Conservation (phyloP, 2,113 vertebrate genomes). For the Tinamus guttatus region DNA sequence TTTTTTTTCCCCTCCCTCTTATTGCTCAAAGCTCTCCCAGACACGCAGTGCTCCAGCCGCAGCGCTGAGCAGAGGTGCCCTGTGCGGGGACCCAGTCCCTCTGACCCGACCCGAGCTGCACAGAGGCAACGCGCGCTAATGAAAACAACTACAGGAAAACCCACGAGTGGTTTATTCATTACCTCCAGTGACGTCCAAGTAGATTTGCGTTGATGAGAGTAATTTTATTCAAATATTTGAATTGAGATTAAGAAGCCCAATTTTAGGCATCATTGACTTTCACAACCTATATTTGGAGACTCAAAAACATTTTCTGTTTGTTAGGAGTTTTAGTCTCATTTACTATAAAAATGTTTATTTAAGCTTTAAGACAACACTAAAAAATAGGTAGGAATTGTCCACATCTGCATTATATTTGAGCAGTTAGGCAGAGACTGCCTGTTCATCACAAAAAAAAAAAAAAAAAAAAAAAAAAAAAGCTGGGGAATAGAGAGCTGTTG, state of each 20-base stretch:
- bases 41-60: not conserved
- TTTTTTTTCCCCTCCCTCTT: too few relatives aligned
- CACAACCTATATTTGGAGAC: not conserved
- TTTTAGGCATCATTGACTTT: not conserved
- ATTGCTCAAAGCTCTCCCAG: not conserved
- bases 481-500: not conserved
- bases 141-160: not conserved
- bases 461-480: not conserved
- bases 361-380: not conserved
- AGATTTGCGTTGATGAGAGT: not conserved
- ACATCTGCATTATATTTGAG: not conserved
- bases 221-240: not conserved
- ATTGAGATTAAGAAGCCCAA: not conserved
- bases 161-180: not conserved
- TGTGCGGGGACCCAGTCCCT: not conserved
- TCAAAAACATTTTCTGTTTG: not conserved
- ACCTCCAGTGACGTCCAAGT: not conserved
- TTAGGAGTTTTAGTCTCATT: not conserved
- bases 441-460: not conserved
- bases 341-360: not conserved
- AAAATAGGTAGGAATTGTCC: not conserved
- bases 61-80: not conserved
- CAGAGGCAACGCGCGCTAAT: accelerated
- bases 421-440: not conserved
- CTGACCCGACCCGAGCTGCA: not conserved